Percentiles rank a stretch among this genome's conserved stretches.
Evolutionary conservation across 2,113 vertebrate genomes (phyloP).

Genomic region (Felis chaus): DNA sequence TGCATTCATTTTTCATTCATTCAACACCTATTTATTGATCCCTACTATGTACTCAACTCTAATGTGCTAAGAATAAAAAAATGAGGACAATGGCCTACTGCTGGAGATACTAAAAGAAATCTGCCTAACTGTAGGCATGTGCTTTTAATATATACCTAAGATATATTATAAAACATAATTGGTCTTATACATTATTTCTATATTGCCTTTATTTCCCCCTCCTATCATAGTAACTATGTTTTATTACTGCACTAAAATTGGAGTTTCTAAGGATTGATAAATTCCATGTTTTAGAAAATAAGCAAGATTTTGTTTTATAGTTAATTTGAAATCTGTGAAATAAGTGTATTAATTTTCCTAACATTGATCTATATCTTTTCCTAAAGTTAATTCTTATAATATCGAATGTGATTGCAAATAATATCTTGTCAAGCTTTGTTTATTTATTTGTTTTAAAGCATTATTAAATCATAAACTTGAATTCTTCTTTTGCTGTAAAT

Average conservation of each 20-base stretch:
- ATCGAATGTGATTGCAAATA: not conserved
- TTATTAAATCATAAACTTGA: conserved; percentile 16
- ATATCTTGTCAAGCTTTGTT: not conserved
- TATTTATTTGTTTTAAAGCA: conserved; percentile 48
- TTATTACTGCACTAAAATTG: not conserved
- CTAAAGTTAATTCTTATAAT: not conserved
- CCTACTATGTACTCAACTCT: not conserved
- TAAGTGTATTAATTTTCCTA: not conserved
- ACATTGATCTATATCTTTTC: not conserved
- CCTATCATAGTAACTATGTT: not conserved
- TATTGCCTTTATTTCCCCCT: not conserved
- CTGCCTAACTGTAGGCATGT: not conserved
- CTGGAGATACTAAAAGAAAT: not conserved
- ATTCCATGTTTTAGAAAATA: conserved; percentile 35
- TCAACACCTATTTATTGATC: conserved; percentile 9
- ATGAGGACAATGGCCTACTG: not conserved
- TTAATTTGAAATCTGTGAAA: conserved; percentile 13
- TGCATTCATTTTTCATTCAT: conserved; percentile 10
- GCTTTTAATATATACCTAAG: not conserved
- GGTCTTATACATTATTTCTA: not conserved
- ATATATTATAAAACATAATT: not conserved
- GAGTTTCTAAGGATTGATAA: not conserved
- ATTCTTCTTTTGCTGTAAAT: not conserved
- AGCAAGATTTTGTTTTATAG: not conserved
- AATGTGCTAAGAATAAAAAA: not conserved